phyloP scores from a whole-genome alignment of 2,888 invertebrate genomes.

The Drosophila anomelani region DNA sequence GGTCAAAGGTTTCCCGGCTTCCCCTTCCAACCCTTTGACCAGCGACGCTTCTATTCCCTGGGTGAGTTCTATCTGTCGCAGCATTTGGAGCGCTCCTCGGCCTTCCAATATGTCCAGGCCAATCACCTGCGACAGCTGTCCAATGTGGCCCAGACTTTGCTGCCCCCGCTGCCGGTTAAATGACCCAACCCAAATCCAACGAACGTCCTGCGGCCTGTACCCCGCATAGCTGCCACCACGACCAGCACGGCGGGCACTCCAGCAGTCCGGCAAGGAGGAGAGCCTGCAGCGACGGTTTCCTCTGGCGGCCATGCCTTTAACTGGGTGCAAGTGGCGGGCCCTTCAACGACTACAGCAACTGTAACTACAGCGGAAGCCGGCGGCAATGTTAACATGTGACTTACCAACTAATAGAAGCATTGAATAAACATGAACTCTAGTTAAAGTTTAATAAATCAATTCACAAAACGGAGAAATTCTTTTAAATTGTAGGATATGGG shows the following conservation, averaged over 20 bases:
- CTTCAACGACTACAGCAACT: slow-evolving; percentile 9
- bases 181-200: slow-evolving; percentile 80
- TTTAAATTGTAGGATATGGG: not conserved
- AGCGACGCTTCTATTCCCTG: slow-evolving; percentile 82
- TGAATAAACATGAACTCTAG: slow-evolving; percentile 51
- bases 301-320: slow-evolving; percentile 58
- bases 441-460: slow-evolving; percentile 61
- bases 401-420: slow-evolving; percentile 41
- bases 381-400: slow-evolving; percentile 56
- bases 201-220: slow-evolving; percentile 83
- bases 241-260: slow-evolving; percentile 43
- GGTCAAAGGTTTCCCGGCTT: slow-evolving; percentile 77
- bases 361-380: slow-evolving; percentile 5
- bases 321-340: slow-evolving; percentile 44
- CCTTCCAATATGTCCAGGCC: slow-evolving; percentile 84
- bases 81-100: slow-evolving; percentile 83
- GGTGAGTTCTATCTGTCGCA: slow-evolving; percentile 84
- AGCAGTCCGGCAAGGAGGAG: slow-evolving; percentile 16
- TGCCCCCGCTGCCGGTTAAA: slow-evolving; percentile 80
- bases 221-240: slow-evolving; percentile 80
- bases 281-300: slow-evolving; percentile 17
- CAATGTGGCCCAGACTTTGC: slow-evolving; percentile 69
- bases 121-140: slow-evolving; percentile 78
- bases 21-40: slow-evolving; percentile 80
- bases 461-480: slow-evolving; percentile 12